These are phyloP conservation scores for Sepiola atlantica DNA, from an alignment of 2,888 invertebrate genomes.

Conservation along the genomic window DNA sequence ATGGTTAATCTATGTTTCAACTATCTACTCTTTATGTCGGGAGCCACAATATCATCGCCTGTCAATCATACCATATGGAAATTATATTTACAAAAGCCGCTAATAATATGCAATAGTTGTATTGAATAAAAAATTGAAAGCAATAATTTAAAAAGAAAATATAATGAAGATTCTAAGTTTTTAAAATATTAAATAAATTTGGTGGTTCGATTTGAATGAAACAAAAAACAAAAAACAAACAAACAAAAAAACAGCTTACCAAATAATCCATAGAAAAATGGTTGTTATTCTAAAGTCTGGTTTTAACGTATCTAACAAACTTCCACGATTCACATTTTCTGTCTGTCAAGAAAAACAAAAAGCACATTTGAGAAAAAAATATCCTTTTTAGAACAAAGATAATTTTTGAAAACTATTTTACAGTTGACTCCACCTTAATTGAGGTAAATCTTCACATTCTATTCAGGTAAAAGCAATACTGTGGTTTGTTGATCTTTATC, in stretches of 20 bases:
- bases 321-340: slow-evolving; percentile 68
- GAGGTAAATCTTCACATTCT: neutral
- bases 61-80: no score
- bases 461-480: neutral
- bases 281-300: slow-evolving; percentile 89
- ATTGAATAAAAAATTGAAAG: no score
- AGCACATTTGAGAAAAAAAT: neutral
- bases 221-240: neutral
- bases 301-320: slow-evolving; percentile 77
- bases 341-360: neutral
- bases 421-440: neutral
- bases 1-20: no score
- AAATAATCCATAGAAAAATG: slow-evolving; percentile 92
- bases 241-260: slow-evolving; percentile 78
- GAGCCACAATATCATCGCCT: no score
- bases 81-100: no score
- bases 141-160: no score
- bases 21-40: no score
- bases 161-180: no score
- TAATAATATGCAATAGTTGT: no score
- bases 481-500: neutral
- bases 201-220: neutral
- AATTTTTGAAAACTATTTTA: neutral
- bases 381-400: neutral
- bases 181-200: no score